These are phyloP conservation scores for Belgica antarctica DNA, from an alignment of 2,888 invertebrate genomes.

Conservation along the genomic window DNA sequence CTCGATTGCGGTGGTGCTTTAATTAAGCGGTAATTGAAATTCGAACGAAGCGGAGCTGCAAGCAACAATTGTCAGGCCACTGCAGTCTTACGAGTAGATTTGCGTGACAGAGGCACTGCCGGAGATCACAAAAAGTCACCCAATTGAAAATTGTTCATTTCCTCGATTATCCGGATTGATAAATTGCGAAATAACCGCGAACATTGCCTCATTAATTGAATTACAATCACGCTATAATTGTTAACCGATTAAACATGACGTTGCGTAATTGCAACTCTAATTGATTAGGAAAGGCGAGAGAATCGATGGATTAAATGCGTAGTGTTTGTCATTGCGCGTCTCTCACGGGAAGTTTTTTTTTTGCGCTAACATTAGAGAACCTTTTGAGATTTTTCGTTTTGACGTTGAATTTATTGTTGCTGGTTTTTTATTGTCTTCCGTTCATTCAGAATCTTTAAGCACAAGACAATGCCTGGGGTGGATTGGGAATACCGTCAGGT, in stretches of 20 bases:
- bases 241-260: neutral
- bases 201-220: slow-evolving; percentile 19
- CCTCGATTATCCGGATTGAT: slow-evolving; percentile 2
- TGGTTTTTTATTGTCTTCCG: neutral
- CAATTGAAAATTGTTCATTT: slow-evolving; percentile 15
- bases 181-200: slow-evolving; percentile 1
- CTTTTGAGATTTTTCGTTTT: slow-evolving; percentile 5
- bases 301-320: neutral
- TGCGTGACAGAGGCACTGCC: neutral
- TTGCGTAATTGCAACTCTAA: slow-evolving; percentile 11
- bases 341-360: slow-evolving; percentile 2
- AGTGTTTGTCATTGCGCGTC: neutral
- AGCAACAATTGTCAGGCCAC: slow-evolving; percentile 9
- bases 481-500: no score
- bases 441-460: neutral
- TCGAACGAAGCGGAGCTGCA: neutral
- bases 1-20: slow-evolving; percentile 7
- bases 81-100: neutral
- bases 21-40: slow-evolving; percentile 35
- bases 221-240: slow-evolving; percentile 13
- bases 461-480: no score
- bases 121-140: neutral
- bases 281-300: slow-evolving; percentile 20
- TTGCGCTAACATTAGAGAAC: neutral
- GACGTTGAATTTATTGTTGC: slow-evolving; percentile 24